These are phyloP conservation scores for Alosa alosa DNA, from an alignment of 2,113 vertebrate species.

Conservation along the genomic window DNA sequence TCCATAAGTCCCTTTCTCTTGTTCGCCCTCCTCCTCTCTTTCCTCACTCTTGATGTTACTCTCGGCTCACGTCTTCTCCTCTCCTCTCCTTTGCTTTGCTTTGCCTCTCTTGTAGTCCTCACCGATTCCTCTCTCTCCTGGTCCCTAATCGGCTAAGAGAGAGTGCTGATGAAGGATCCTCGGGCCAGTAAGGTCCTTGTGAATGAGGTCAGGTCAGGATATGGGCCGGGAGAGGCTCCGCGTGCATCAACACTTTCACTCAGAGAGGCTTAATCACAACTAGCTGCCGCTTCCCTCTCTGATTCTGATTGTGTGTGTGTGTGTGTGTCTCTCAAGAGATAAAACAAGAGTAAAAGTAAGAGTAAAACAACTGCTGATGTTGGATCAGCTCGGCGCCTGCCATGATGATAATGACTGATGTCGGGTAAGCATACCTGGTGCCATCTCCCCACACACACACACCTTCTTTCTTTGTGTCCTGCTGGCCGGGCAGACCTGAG, in stretches of 20 bases:
- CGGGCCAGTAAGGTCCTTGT: neutral
- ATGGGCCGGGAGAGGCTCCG: neutral
- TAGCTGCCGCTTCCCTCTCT: neutral
- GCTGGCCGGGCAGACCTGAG: slow-evolving; percentile 20
- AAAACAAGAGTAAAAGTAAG: no score
- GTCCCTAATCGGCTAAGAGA: neutral
- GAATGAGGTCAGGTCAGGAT: neutral
- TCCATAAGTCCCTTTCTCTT: neutral
- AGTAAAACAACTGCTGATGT: neutral
- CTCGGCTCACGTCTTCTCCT: neutral
- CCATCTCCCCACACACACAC: neutral
- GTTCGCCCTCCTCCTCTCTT: neutral
- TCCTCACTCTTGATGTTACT: neutral
- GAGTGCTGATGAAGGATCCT: neutral
- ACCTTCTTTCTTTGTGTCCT: neutral
- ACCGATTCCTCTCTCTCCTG: neutral
- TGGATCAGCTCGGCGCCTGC: neutral
- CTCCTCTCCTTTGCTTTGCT: neutral
- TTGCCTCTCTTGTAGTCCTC: neutral
- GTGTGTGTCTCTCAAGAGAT: no score
- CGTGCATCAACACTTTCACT: neutral
- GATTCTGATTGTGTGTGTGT: neutral
- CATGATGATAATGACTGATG: neutral
- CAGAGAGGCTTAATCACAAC: neutral
- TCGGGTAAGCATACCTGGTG: neutral